Conservation (phyloP, 2,888 invertebrate species). For the Heliconius cydno region DNA sequence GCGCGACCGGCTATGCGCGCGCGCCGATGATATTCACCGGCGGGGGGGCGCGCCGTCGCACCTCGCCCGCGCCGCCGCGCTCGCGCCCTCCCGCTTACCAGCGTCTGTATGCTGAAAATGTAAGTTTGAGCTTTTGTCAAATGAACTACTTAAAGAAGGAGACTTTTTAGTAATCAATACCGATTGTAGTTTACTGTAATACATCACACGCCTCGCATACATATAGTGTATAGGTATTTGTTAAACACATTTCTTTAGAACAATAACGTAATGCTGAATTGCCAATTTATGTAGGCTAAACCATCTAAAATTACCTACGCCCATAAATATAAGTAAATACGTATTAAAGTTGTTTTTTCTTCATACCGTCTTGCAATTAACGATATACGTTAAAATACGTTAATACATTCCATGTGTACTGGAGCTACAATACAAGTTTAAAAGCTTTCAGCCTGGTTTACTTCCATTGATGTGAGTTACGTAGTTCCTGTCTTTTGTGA, state of each 20-base stretch:
- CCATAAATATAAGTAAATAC: slow-evolving; percentile 7
- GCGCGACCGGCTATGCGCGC: slow-evolving; percentile 60
- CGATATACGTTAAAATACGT: neutral
- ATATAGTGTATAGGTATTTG: neutral
- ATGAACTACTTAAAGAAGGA: neutral
- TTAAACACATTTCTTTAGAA: neutral
- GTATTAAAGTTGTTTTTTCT: neutral
- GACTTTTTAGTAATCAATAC: neutral
- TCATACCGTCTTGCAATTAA: slow-evolving; percentile 1
- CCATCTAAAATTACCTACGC: neutral
- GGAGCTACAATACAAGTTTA: slow-evolving; percentile 16
- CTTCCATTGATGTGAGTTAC: slow-evolving; percentile 10
- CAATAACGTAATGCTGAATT: neutral
- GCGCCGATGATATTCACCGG: slow-evolving; percentile 82
- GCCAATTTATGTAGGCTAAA: neutral
- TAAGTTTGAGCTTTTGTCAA: slow-evolving; percentile 56
- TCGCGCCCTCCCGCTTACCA: slow-evolving; percentile 59
- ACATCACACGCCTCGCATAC: too few relatives aligned
- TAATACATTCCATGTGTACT: slow-evolving; percentile 9
- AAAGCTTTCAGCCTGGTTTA: slow-evolving; percentile 33
- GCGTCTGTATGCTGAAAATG: slow-evolving; percentile 65
- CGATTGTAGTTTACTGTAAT: neutral
- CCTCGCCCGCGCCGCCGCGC: slow-evolving; percentile 74
- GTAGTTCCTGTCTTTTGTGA: slow-evolving; percentile 2
- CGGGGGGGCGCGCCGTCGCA: slow-evolving; percentile 80